Conservation (phyloP, 2,113 vertebrate species). For the Xenotilapia leptura region DNA sequence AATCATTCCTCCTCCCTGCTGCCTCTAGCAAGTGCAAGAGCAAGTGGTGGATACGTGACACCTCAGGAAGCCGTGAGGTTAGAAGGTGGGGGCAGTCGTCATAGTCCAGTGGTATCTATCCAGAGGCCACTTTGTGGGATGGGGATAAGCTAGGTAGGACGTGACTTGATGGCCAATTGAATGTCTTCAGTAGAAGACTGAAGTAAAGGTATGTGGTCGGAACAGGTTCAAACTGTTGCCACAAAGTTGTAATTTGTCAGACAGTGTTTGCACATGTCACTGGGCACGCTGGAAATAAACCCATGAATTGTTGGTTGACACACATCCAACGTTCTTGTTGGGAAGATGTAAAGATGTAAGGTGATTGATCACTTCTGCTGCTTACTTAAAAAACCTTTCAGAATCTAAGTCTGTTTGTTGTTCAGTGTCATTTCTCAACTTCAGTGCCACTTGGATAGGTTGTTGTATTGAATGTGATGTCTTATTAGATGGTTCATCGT, state of each 20-base stretch:
- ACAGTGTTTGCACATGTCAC: neutral
- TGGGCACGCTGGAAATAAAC: neutral
- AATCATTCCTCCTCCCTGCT: constrained; percentile 41
- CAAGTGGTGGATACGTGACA: constrained; percentile 59
- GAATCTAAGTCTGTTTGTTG: neutral
- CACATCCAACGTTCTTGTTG: neutral
- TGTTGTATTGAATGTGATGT: neutral
- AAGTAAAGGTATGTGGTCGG: neutral
- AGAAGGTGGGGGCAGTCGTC: constrained; percentile 12
- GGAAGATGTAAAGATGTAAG: neutral
- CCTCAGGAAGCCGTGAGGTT: constrained; percentile 26
- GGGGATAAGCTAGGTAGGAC: neutral
- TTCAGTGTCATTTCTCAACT: neutral
- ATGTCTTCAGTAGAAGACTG: neutral
- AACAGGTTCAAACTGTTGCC: neutral
- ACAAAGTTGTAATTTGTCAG: neutral
- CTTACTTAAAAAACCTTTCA: neutral
- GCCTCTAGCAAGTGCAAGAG: constrained; percentile 52
- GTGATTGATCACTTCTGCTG: neutral
- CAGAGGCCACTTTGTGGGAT: neutral
- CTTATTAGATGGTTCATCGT: neutral
- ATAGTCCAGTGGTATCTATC: neutral
- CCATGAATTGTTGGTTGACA: neutral
- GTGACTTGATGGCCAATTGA: neutral
- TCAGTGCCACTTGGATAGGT: neutral